A percentile compares a stretch with the other conserved stretches of the same genome.
These are phyloP conservation scores for Cyclopterus lumpus DNA, from an alignment of 2,797 vertebrate genomes.

Conservation along the genomic window DNA sequence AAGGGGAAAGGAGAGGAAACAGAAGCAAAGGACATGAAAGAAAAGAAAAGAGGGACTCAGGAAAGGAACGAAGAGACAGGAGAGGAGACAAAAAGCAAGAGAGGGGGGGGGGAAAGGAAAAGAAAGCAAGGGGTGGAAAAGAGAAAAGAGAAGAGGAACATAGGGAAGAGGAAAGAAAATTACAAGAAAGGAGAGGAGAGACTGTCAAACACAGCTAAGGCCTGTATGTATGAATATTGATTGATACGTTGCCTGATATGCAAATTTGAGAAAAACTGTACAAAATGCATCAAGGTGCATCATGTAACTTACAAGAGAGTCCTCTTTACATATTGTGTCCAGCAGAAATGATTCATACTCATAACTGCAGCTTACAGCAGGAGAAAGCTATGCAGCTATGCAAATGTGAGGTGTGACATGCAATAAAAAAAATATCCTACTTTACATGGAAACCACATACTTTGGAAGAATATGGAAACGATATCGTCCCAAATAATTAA, in stretches of 20 bases:
- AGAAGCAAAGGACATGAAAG: background rate
- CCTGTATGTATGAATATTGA: background rate
- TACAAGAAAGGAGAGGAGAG: background rate
- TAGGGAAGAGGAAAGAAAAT: background rate
- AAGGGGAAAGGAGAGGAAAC: background rate
- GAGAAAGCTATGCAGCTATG: background rate
- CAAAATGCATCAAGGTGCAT: background rate
- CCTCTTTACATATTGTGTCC: background rate
- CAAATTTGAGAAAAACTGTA: background rate
- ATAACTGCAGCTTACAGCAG: background rate
- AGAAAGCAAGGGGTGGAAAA: background rate
- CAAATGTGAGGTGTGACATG: conserved; percentile 1
- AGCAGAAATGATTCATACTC: background rate
- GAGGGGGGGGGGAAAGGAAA: background rate
- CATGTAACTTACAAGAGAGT: background rate
- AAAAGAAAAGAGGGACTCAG: background rate
- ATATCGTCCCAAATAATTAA: background rate
- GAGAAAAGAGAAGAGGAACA: background rate
- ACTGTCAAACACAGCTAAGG: background rate
- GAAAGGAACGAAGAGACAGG: background rate
- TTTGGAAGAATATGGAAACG: conserved; percentile 13
- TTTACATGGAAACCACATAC: conserved; percentile 13
- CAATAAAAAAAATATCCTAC: conserved; percentile 29
- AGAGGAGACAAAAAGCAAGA: background rate
- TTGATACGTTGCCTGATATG: background rate